Evolutionary conservation across 2,113 vertebrate genomes (phyloP).

Genomic region (Acrocephalus kingi): DNA sequence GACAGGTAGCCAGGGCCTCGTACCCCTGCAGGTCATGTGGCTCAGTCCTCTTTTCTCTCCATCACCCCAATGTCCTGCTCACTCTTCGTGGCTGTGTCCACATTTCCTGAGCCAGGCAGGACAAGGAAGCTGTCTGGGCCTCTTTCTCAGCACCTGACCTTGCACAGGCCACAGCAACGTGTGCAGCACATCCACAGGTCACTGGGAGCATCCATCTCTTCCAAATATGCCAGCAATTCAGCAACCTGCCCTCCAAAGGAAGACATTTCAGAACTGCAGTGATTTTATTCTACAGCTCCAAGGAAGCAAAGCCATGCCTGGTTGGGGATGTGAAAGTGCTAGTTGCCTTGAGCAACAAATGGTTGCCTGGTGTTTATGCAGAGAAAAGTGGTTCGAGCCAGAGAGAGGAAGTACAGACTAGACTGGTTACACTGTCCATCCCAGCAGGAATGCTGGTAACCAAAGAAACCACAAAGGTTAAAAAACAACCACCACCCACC

Average conservation of each 20-base stretch:
- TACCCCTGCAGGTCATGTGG: rapidly evolving
- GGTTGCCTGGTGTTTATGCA: neutral
- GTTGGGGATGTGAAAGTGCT: neutral
- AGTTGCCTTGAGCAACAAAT: neutral
- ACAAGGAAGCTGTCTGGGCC: neutral
- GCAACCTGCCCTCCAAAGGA: neutral
- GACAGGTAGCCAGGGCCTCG: neutral
- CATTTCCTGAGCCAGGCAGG: neutral
- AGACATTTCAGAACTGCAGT: neutral
- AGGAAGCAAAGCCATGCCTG: neutral
- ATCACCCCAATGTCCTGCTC: neutral
- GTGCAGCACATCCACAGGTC: neutral
- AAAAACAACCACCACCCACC: neutral
- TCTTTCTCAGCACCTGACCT: neutral
- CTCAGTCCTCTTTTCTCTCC: neutral
- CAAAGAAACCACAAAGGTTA: neutral
- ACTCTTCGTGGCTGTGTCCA: neutral
- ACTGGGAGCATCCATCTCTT: neutral
- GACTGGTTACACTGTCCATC: neutral
- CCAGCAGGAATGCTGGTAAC: neutral
- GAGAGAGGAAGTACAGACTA: neutral
- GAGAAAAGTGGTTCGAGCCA: neutral
- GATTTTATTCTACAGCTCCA: neutral
- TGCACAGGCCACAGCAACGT: neutral
- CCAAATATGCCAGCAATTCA: neutral